Evolutionary conservation across 2,113 vertebrate species (phyloP).

Genomic region (Orthochromis indermauri): DNA sequence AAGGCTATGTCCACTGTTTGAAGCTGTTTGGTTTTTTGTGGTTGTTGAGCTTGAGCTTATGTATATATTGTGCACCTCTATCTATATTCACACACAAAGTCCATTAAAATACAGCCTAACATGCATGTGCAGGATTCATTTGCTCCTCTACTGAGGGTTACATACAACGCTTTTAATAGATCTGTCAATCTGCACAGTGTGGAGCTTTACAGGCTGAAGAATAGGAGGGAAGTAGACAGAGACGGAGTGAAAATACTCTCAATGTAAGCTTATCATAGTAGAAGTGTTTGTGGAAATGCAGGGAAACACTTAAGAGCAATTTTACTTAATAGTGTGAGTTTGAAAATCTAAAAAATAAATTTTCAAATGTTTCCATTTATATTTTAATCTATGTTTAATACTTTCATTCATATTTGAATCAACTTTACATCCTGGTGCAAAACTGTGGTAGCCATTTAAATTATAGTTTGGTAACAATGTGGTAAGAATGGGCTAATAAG

Average conservation of each 20-base stretch:
- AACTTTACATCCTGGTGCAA: background rate
- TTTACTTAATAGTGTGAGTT: background rate
- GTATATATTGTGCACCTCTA: background rate
- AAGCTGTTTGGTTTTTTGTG: background rate
- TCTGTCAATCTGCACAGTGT: constrained; percentile 12
- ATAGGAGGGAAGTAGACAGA: background rate
- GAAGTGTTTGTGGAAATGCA: background rate
- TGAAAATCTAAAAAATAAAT: background rate
- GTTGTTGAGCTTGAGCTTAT: background rate
- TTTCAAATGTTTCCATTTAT: background rate
- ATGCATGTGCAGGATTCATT: background rate
- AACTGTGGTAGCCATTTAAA: background rate
- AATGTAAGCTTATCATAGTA: background rate
- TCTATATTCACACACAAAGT: background rate
- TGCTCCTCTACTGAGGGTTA: background rate
- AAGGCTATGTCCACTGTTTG: background rate
- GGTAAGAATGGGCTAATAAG: background rate
- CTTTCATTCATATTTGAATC: background rate
- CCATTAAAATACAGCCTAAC: background rate
- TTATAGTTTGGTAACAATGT: background rate
- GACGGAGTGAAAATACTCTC: background rate
- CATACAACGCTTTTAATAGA: constrained; percentile 27
- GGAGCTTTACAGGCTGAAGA: background rate
- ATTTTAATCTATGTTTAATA: background rate
- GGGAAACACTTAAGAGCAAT: background rate